Conservation (phyloP, 2,113 vertebrate species). For the Tachysurus vachellii region DNA sequence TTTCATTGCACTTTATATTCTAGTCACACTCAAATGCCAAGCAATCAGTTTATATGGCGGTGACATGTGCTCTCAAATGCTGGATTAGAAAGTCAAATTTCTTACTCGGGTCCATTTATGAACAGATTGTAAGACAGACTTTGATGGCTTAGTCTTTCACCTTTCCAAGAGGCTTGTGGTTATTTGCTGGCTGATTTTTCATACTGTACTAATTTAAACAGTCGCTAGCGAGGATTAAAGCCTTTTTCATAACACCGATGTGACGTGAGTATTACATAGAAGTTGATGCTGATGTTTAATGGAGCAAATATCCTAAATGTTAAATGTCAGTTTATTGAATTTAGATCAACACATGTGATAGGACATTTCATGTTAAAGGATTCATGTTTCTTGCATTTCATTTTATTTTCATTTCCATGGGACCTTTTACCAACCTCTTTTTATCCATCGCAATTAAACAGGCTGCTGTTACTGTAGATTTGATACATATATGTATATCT, state of each 20-base stretch:
- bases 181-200: conserved; percentile 1
- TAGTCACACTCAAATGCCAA: conserved; percentile 62
- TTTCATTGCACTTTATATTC: conserved; percentile 59
- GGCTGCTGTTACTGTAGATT: background rate
- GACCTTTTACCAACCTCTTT: background rate
- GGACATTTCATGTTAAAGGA: background rate
- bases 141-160: conserved; percentile 61
- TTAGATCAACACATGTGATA: background rate
- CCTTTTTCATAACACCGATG: background rate
- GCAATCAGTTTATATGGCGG: conserved; percentile 64
- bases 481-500: background rate
- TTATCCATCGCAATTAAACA: background rate
- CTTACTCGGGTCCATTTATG: conserved; percentile 54
- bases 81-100: conserved; percentile 66
- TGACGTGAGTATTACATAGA: background rate
- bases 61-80: conserved; percentile 59
- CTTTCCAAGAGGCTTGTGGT: conserved; percentile 7
- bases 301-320: background rate
- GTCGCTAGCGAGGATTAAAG: conserved; percentile 9
- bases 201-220: conserved; percentile 51
- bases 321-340: background rate
- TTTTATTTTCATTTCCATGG: background rate
- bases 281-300: too few relatives aligned
- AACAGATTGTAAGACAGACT: conserved; percentile 68
- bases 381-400: background rate